phyloP scores from a whole-genome alignment of 2,113 vertebrate species.

The Sinocyclocheilus anophthalmus region DNA sequence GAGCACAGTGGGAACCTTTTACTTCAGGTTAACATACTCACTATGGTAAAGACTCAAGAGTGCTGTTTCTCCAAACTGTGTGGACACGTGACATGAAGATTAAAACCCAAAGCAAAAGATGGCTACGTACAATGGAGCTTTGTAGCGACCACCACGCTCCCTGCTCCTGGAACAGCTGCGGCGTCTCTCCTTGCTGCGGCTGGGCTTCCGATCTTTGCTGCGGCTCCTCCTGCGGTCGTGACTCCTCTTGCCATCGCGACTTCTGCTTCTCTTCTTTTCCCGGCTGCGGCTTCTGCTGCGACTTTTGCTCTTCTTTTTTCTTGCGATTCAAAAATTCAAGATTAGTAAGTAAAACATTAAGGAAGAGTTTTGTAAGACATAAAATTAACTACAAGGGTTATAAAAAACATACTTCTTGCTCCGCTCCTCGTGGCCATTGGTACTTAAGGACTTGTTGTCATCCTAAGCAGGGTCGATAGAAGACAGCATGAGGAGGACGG shows the following conservation, averaged over 20 bases:
- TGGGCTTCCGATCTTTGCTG: conserved; percentile 85
- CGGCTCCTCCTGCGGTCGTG: conserved; percentile 86
- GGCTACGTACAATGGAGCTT: conserved; percentile 83
- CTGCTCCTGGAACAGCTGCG: conserved; percentile 83
- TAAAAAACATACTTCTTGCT: conserved; percentile 86
- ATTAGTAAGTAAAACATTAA: not conserved
- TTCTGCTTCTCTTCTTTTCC: conserved; percentile 87
- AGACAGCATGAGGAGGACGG: conserved; percentile 95
- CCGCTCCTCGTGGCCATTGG: conserved; percentile 89
- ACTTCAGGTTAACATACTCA: not conserved
- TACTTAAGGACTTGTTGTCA: conserved; percentile 91
- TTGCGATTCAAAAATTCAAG: conserved; percentile 55
- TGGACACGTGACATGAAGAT: not conserved
- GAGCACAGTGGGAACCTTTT: not conserved
- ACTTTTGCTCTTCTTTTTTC: conserved; percentile 93
- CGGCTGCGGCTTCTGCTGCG: conserved; percentile 86
- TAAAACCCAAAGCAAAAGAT: not conserved
- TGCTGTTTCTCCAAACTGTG: not conserved
- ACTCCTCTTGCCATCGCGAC: conserved; percentile 85
- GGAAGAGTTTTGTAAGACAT: not conserved
- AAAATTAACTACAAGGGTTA: not conserved
- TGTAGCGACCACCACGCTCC: conserved; percentile 87
- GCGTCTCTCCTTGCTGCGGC: conserved; percentile 83
- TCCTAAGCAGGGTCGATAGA: conserved; percentile 98
- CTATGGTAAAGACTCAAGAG: not conserved